phyloP scores from a whole-genome alignment of 2,113 vertebrate species.

The Coturnix japonica region DNA sequence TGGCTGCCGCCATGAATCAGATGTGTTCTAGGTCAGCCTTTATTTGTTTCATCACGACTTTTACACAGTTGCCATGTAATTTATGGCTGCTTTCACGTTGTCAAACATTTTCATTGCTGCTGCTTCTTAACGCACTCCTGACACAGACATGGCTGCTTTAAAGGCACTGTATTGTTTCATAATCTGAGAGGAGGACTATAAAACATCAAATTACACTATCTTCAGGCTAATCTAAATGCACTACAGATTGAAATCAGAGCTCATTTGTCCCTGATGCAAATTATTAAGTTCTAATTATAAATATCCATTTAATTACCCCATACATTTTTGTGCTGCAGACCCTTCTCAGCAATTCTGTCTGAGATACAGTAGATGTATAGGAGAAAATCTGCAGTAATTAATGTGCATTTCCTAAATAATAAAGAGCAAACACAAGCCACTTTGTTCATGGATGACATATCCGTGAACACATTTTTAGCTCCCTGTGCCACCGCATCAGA shows the following conservation, averaged over 20 bases:
- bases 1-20: conserved; percentile 72
- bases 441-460: conserved; percentile 71
- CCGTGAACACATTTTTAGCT: conserved; percentile 52
- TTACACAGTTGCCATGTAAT: conserved; percentile 84
- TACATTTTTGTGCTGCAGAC: conserved; percentile 81
- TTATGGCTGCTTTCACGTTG: conserved; percentile 83
- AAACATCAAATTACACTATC: conserved; percentile 82
- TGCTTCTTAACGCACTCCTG: conserved; percentile 72
- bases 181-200: conserved; percentile 82
- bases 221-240: conserved; percentile 81
- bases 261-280: conserved; percentile 86
- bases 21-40: conserved; percentile 81
- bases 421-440: conserved; percentile 73
- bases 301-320: conserved; percentile 85
- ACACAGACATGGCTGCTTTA: conserved; percentile 70
- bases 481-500: neutral
- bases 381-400: conserved; percentile 78
- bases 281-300: conserved; percentile 90
- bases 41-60: conserved; percentile 86
- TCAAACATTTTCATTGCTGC: conserved; percentile 83
- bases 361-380: conserved; percentile 63
- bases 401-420: conserved; percentile 78
- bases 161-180: conserved; percentile 80
- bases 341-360: conserved; percentile 79
- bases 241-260: conserved; percentile 85